Evolutionary conservation across 2,888 invertebrate species (phyloP), one percentile per base, ranked within the genome.

Genomic region (Hemicrepidius hirtus): DNA sequence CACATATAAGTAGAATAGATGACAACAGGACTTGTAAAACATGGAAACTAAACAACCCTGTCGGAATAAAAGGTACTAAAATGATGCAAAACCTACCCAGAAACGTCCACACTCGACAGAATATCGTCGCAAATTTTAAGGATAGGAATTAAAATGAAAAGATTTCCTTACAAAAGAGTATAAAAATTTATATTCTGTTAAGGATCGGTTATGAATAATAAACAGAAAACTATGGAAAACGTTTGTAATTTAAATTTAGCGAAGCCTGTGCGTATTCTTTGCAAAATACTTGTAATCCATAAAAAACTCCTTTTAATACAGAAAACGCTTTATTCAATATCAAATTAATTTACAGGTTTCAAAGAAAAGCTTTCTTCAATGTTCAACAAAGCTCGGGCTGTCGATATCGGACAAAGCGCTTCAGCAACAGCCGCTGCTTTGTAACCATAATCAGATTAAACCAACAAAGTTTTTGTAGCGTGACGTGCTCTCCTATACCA

Each of bases 391-490:
- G 70, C 70, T 70, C 66, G 41, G 59, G 71, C 75, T 72, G 68
- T 69, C 72, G 71, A 66, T 69, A 69, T 62, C 49, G 67, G 68
- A 75, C 71, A 75, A 75, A 72, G 68, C 53, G 60, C 68, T 66
- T 65, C 71, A 65, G 65, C 59, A 68, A 68, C 65, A 64, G 62
- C 63, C 40, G 32, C 62, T 46, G 68, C 64, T 77, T 77, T 77
- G 75, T 76, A 74, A 65, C 73, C 74, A 74, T 73, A 77, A 78
- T 78, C 77, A 75, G 75, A 78, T 78, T 78, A 78, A 74, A 77
- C 64, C 73, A 66, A 75, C 74, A 69, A 77, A 76, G 74, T 75
- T 78, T 77, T 77, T 76, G 73, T 73, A 73, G 68, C 65, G 72
- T 59, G 68, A 57, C 62, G 66, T 44, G 55, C 53, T 13, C 49